Evolutionary conservation across 2,113 vertebrate genomes (phyloP), one percentile per base, ranked within the genome.

Genomic region (Labeo rohita): DNA sequence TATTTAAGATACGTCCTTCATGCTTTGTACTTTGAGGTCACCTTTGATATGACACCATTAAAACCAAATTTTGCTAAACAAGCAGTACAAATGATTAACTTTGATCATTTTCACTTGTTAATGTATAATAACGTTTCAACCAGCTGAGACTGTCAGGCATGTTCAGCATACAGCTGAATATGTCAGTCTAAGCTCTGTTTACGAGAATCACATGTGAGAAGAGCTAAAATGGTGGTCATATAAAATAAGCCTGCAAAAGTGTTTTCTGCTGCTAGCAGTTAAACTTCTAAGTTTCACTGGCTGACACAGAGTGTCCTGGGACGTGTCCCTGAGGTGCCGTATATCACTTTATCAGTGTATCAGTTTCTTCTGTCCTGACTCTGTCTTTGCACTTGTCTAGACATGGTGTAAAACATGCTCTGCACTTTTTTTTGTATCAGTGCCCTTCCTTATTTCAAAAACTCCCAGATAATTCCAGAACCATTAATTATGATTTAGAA

Each of bases 31-130:
- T 66, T 28, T 72, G 72, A 74, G 83, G 76, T 73, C 86, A 80
- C n/a, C 15, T 73, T 81, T 77, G 75, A 49, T 84, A 49, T 45
- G 5, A 21, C 18, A 61, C 23, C 3, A 10, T 83, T 56, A n/a
- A 61, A 84, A 36, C 43, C 50, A 61, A 85, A 72, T 54, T 70
- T 75, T 56, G 45, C 34, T 68, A 74, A 80, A 47, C 75, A 54
- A 83, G 49, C 10, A 36, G 2, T 9, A 77, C 49, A 65, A 86
- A 88, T 84, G 18, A 88, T 80, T 88, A 83, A 80, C 77, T 81
- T 4, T 74, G 8, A 75, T 76, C 45, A 49, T 84, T 83, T 79
- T 12, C 28, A 50, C 54, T 54, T 50, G 59, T 84, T 88, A 85
- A 83, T 84, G n/a, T 78, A 28, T 76, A 81, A 65, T 78, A 13